Conservation (phyloP, 2,888 invertebrate species). For the Hydraecia micacea region DNA sequence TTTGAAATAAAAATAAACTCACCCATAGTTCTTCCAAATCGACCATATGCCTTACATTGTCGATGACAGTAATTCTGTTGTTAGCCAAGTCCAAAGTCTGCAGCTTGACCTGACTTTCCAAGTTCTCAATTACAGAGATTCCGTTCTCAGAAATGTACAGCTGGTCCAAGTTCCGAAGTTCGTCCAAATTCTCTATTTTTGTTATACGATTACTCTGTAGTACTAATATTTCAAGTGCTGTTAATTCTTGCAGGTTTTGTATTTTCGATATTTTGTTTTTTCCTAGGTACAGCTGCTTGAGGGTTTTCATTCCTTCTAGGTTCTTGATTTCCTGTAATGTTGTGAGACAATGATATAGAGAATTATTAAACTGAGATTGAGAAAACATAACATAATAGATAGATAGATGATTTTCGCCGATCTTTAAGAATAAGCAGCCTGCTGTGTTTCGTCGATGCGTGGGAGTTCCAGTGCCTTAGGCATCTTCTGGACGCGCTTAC, state of each 20-base stretch:
- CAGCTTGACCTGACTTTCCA: conserved; percentile 92
- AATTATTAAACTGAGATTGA: neutral
- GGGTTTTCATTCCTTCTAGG: conserved; percentile 93
- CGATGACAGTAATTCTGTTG: conserved; percentile 95
- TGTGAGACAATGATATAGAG: no score
- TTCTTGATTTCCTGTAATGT: conserved; percentile 95
- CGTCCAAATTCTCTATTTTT: conserved; percentile 96
- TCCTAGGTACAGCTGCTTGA: conserved; percentile 96
- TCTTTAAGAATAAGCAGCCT: no score
- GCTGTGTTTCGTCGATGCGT: no score
- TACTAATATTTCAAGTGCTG: conserved; percentile 94
- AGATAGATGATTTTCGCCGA: no score
- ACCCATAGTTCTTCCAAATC: conserved; percentile 99
- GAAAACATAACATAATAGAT: neutral
- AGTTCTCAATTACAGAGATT: conserved; percentile 94
- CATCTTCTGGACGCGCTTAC: no score
- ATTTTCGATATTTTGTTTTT: conserved; percentile 98
- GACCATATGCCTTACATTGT: conserved; percentile 94
- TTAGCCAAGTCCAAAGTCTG: conserved; percentile 97
- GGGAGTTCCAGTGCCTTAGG: no score
- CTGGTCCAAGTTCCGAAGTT: conserved; percentile 94
- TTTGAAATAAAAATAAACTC: conserved; percentile 70
- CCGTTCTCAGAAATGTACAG: conserved; percentile 98
- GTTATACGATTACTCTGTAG: conserved; percentile 97
- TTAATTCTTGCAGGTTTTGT: conserved; percentile 94